Conservation (phyloP, 2,888 invertebrate genomes). For the Melipona beecheii region DNA sequence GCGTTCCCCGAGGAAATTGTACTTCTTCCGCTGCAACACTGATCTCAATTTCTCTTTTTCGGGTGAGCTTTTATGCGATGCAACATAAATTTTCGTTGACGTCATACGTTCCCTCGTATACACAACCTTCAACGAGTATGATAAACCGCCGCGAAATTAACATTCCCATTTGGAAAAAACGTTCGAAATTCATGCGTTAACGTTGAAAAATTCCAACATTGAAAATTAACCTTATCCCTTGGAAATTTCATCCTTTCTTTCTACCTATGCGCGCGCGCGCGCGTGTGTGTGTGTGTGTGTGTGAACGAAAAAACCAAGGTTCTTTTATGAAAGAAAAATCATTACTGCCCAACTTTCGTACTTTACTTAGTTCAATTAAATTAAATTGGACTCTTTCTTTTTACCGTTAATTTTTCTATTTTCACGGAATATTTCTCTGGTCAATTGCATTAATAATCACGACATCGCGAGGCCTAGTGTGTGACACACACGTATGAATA, state of each 20-base stretch:
- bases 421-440: constrained; percentile 7
- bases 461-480: neutral
- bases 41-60: constrained; percentile 23
- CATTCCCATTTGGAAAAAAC: neutral
- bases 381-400: neutral
- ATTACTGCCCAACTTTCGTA: neutral
- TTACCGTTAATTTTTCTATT: constrained; percentile 3
- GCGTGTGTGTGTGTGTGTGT: too few relatives aligned
- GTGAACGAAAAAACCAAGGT: too few relatives aligned
- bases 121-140: neutral
- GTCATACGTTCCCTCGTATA: neutral
- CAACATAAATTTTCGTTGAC: constrained; percentile 23
- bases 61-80: neutral
- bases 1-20: constrained; percentile 39
- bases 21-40: constrained; percentile 27
- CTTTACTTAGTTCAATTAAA: constrained; percentile 9
- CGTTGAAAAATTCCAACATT: neutral
- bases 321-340: neutral
- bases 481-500: too few relatives aligned
- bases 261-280: fast-evolving
- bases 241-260: neutral
- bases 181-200: neutral
- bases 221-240: neutral
- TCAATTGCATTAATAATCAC: neutral
- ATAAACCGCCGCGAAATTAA: neutral